Conservation (phyloP, 1,140 invertebrate species). For the Magallana ariakensis region DNA sequence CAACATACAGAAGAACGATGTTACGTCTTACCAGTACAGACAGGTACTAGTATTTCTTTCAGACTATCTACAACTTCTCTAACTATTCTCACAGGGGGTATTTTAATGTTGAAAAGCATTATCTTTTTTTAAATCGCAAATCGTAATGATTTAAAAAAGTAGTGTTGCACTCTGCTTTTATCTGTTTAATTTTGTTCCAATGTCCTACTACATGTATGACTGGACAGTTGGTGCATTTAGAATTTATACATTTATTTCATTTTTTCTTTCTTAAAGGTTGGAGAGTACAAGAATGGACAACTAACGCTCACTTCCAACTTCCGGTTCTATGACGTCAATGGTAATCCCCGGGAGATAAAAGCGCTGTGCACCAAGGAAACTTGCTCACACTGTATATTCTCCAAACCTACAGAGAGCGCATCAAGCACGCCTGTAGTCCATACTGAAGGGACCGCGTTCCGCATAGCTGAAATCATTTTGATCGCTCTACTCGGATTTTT, state of each 20-base stretch:
- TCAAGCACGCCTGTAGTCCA: background rate
- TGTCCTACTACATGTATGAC: background rate
- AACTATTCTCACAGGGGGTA: too few species aligned
- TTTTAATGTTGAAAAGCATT: too few species aligned
- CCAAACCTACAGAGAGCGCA: constrained; percentile 1
- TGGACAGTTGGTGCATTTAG: too few species aligned
- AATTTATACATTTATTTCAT: too few species aligned
- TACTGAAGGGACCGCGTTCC: constrained; percentile 33
- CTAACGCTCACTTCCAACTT: constrained; percentile 42
- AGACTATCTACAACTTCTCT: background rate
- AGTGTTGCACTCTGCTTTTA: background rate
- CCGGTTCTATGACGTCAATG: constrained; percentile 52
- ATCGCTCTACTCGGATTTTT: constrained; percentile 58
- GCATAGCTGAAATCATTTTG: constrained; percentile 58
- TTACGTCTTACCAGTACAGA: background rate
- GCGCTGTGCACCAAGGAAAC: constrained; percentile 41
- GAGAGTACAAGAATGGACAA: constrained; percentile 56
- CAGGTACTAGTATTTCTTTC: constrained; percentile 38
- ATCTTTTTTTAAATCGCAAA: too few species aligned
- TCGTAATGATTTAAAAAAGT: too few species aligned
- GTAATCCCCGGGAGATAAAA: constrained; percentile 27
- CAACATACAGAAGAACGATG: constrained; percentile 63
- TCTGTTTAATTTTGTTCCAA: background rate
- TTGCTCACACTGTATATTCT: constrained; percentile 51
- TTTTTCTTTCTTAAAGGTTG: constrained; percentile 57